Evolutionary conservation across 2,113 vertebrate species (phyloP).

Genomic region (Siniperca chuatsi): DNA sequence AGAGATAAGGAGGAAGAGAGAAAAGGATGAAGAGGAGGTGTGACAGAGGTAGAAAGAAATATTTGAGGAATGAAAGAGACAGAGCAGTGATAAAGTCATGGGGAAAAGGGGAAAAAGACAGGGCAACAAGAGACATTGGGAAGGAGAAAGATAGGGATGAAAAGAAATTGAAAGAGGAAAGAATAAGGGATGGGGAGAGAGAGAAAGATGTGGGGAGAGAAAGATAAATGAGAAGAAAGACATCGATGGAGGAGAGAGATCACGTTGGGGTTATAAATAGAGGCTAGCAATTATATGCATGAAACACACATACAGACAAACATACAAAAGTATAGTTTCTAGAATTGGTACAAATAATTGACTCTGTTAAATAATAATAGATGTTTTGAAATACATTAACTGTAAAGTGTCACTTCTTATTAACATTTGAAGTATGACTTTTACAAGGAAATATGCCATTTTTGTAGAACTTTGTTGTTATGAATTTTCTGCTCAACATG

Average conservation of each 20-base stretch:
- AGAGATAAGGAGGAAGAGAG: conserved; percentile 4
- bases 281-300: not conserved
- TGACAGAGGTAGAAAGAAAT: not conserved
- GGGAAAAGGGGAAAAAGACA: not conserved
- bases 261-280: not conserved
- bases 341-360: not conserved
- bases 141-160: no score
- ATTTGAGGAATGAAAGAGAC: not conserved
- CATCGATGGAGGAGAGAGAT: not conserved
- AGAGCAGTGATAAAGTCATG: not conserved
- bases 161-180: not conserved
- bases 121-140: not conserved
- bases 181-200: not conserved
- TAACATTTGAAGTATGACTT: not conserved
- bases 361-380: not conserved
- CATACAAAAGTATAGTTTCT: not conserved
- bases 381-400: not conserved
- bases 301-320: not conserved
- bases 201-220: not conserved
- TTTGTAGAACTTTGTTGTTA: not conserved
- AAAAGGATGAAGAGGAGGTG: not conserved
- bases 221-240: not conserved
- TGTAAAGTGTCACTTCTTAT: not conserved
- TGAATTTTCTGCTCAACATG: not conserved
- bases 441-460: not conserved